These are phyloP conservation scores for Amblyraja radiata DNA, from an alignment of 2,797 vertebrate species.

Conservation along the genomic window DNA sequence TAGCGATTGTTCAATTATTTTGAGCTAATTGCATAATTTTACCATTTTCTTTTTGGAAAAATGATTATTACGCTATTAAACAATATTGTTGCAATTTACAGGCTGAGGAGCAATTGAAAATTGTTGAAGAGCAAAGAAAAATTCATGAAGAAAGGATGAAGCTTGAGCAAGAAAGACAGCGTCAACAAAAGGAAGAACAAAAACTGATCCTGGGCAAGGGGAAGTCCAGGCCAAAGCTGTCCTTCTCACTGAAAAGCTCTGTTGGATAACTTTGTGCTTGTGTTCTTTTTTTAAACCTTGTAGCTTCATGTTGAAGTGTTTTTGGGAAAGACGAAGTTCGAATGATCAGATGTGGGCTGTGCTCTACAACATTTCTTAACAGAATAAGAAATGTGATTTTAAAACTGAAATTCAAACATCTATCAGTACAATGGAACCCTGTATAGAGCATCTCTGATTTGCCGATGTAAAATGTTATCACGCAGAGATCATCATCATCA, in stretches of 20 bases:
- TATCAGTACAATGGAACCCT: conserved; percentile 36
- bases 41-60: neutral
- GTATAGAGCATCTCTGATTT: conserved; percentile 38
- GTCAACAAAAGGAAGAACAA: conserved; percentile 98
- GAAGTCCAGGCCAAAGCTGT: conserved; percentile 95
- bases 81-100: conserved; percentile 50
- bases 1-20: neutral
- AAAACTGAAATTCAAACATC: conserved; percentile 39
- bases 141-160: conserved; percentile 99
- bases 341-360: conserved; percentile 72
- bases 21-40: neutral
- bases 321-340: conserved; percentile 66
- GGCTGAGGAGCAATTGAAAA: conserved; percentile 98
- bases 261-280: conserved; percentile 65
- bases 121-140: conserved; percentile 99
- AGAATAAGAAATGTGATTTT: conserved; percentile 40
- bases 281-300: conserved; percentile 53
- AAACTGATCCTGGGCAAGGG: conserved; percentile 98
- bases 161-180: conserved; percentile 97
- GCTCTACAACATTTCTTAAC: conserved; percentile 60
- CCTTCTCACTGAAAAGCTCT: conserved; percentile 90
- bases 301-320: conserved; percentile 92
- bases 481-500: conserved; percentile 30
- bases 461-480: conserved; percentile 10
- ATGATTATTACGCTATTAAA: neutral